These are phyloP conservation scores for Spea bombifrons DNA, from an alignment of 2,113 vertebrate genomes.

Conservation along the genomic window DNA sequence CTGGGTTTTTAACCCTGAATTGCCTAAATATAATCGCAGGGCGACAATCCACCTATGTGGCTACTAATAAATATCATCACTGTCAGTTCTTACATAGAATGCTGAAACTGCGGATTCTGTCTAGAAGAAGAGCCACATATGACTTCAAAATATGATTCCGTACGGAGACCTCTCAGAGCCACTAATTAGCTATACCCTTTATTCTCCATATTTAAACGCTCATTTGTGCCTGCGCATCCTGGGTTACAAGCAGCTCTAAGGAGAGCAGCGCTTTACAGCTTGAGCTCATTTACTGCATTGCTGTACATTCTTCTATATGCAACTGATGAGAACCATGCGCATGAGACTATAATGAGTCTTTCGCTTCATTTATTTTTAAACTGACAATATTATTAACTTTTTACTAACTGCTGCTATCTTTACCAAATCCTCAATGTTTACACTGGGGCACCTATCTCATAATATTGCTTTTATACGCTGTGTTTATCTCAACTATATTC, in stretches of 20 bases:
- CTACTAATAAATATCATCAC: slow-evolving; percentile 8
- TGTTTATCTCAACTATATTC: background rate
- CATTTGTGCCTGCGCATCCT: background rate
- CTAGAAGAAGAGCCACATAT: slow-evolving; percentile 32
- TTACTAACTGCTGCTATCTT: too few relatives aligned
- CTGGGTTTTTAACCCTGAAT: slow-evolving; percentile 21
- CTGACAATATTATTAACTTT: too few relatives aligned
- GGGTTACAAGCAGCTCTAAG: too few relatives aligned
- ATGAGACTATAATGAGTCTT: too few relatives aligned
- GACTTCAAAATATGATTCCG: background rate
- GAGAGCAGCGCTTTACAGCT: too few relatives aligned
- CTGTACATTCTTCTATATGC: too few relatives aligned
- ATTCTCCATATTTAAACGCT: slow-evolving; percentile 11
- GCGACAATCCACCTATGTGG: slow-evolving; percentile 2
- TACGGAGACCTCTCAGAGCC: slow-evolving; percentile 7
- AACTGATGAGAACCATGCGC: too few relatives aligned
- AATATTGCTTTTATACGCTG: too few relatives aligned
- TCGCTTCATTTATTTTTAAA: too few relatives aligned
- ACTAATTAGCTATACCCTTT: slow-evolving; percentile 24
- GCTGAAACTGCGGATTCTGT: slow-evolving; percentile 15
- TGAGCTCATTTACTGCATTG: too few relatives aligned
- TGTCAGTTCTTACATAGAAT: background rate
- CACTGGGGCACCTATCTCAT: too few relatives aligned
- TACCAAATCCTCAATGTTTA: too few relatives aligned
- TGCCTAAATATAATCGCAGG: background rate